Percentiles rank a stretch among this genome's conserved stretches.
Evolutionary conservation across 1,140 invertebrate genomes (phyloP).

Genomic region (Chionoecetes opilio): DNA sequence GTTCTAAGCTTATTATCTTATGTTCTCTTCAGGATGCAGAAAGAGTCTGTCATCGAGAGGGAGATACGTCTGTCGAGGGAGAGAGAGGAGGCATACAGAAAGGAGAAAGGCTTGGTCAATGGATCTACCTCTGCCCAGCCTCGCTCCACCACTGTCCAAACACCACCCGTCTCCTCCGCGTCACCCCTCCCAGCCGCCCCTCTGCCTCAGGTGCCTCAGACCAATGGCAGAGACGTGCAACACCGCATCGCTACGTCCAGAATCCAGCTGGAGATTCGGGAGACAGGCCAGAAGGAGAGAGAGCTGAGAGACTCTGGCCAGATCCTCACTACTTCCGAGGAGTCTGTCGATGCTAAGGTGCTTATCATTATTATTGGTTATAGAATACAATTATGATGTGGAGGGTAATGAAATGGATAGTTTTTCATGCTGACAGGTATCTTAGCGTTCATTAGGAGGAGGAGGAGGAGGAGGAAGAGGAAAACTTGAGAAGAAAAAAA

Average conservation of each 20-base stretch:
- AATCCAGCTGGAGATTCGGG: constrained; percentile 85
- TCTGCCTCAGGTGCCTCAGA: neutral
- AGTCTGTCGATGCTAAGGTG: constrained; percentile 83
- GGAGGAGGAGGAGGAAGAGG: too few species aligned
- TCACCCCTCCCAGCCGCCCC: neutral
- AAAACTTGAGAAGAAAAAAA: too few species aligned
- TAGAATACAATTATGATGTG: too few species aligned
- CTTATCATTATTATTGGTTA: too few species aligned
- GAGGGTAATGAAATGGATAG: too few species aligned
- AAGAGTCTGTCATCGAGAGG: constrained; percentile 86
- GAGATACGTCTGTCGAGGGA: constrained; percentile 86
- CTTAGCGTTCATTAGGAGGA: too few species aligned
- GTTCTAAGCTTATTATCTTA: neutral
- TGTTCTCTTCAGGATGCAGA: constrained; percentile 82
- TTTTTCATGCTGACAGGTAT: too few species aligned
- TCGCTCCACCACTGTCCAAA: constrained; percentile 61
- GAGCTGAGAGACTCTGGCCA: constrained; percentile 83
- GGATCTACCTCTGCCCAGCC: neutral
- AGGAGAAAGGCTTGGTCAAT: constrained; percentile 82
- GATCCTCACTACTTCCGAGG: constrained; percentile 84
- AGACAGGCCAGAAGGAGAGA: constrained; percentile 84
- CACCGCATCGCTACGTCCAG: constrained; percentile 83
- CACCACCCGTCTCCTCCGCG: neutral
- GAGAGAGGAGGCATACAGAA: constrained; percentile 85
- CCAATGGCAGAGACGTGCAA: constrained; percentile 81